Evolutionary conservation across 2,113 vertebrate species (phyloP).

Genomic region (Zosterops japonicus): DNA sequence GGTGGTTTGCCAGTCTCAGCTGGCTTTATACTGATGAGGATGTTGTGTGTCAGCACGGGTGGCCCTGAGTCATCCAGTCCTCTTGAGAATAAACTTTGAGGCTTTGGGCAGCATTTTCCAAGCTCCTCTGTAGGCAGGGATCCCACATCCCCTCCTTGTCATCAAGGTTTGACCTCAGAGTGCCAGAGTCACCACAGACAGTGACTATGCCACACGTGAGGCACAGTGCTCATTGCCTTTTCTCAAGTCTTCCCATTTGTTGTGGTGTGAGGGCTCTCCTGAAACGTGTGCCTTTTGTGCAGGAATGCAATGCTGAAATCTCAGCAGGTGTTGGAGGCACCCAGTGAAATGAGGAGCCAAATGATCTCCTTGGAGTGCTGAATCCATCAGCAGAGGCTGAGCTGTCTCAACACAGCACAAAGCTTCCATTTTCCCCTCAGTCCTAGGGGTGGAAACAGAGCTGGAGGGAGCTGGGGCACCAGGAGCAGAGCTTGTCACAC

Average conservation of each 20-base stretch:
- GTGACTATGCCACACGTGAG: background rate
- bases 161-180: background rate
- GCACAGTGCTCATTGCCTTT: background rate
- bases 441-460: background rate
- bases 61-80: background rate
- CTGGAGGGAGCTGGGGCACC: background rate
- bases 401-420: background rate
- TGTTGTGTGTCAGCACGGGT: background rate
- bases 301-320: background rate
- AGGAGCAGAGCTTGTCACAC: background rate
- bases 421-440: background rate
- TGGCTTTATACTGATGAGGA: background rate
- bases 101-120: background rate
- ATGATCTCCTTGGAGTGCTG: background rate
- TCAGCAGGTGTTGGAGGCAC: background rate
- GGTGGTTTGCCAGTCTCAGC: background rate
- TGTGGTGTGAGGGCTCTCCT: background rate
- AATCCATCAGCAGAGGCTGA: background rate
- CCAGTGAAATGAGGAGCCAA: background rate
- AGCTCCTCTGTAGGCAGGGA: background rate
- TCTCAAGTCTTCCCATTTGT: background rate
- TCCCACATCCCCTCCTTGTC: background rate
- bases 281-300: background rate
- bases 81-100: background rate
- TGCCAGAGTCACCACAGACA: background rate